These are phyloP conservation scores for Nixonia krombeini DNA, from an alignment of 1,140 invertebrate genomes.

Conservation along the genomic window DNA sequence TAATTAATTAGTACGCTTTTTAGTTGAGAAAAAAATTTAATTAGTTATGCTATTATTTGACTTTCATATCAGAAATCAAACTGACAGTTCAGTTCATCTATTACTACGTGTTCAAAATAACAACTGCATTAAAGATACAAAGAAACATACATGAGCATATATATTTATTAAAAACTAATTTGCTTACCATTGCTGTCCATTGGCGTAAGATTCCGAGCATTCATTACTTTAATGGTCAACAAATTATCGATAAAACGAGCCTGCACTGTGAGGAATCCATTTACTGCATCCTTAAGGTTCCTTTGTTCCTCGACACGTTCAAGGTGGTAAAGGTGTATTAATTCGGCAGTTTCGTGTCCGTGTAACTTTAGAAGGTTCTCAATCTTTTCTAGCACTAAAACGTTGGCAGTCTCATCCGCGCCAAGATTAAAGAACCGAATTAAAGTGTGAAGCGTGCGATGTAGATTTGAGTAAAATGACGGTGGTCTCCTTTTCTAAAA, in stretches of 20 bases:
- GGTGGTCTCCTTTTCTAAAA: conserved; percentile 87
- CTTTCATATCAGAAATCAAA: too few species aligned
- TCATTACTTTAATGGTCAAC: conserved; percentile 85
- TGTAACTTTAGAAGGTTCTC: conserved; percentile 83
- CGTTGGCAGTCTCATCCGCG: conserved; percentile 73
- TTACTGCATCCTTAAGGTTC: conserved; percentile 73
- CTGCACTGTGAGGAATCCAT: conserved; percentile 80
- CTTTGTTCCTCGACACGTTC: conserved; percentile 81
- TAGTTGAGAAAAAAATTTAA: too few species aligned
- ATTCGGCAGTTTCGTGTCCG: conserved; percentile 86
- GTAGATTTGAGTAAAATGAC: conserved; percentile 90
- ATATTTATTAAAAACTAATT: too few species aligned
- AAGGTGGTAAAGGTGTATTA: conserved; percentile 88
- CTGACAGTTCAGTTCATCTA: too few species aligned
- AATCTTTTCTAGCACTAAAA: conserved; percentile 75
- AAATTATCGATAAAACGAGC: conserved; percentile 77
- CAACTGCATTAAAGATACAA: too few species aligned
- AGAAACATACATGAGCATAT: too few species aligned
- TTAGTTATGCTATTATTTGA: too few species aligned
- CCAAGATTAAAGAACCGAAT: conserved; percentile 89
- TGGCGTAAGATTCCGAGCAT: conserved; percentile 88
- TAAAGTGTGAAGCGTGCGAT: conserved; percentile 87
- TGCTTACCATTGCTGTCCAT: conserved; percentile 88
- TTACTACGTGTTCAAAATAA: too few species aligned
- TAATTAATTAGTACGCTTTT: too few species aligned